These are phyloP conservation scores for Grallaria varia DNA, from an alignment of 2,113 vertebrate genomes.

Conservation along the genomic window DNA sequence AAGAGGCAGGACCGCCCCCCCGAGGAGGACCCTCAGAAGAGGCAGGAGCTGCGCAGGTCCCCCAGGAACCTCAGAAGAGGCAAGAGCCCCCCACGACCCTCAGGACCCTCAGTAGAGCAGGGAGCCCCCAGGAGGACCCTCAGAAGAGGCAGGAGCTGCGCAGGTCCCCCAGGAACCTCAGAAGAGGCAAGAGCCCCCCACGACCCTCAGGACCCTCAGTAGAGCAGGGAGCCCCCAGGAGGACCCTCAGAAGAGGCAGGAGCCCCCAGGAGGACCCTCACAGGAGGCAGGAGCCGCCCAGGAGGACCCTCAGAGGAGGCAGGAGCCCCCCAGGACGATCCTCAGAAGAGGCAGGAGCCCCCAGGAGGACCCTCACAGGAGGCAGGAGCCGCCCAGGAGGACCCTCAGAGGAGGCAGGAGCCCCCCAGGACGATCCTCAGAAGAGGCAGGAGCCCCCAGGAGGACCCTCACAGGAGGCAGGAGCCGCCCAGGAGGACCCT, in stretches of 20 bases:
- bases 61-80: too few species aligned
- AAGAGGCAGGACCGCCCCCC: conserved; percentile 78
- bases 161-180: too few species aligned
- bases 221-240: too few species aligned
- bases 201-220: too few species aligned
- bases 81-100: too few species aligned
- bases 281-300: too few species aligned
- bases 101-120: too few species aligned
- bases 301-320: conserved; percentile 71
- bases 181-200: too few species aligned
- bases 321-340: conserved; percentile 69
- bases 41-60: background rate
- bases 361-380: background rate
- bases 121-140: too few species aligned
- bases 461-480: conserved; percentile 74
- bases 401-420: conserved; percentile 76
- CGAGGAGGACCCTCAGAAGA: background rate
- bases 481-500: conserved; percentile 29
- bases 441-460: conserved; percentile 73
- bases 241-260: background rate
- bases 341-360: conserved; percentile 76
- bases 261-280: too few species aligned
- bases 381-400: too few species aligned
- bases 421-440: conserved; percentile 70
- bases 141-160: too few species aligned